Conservation (phyloP, 2,113 vertebrate genomes). For the Desmodus rotundus region DNA sequence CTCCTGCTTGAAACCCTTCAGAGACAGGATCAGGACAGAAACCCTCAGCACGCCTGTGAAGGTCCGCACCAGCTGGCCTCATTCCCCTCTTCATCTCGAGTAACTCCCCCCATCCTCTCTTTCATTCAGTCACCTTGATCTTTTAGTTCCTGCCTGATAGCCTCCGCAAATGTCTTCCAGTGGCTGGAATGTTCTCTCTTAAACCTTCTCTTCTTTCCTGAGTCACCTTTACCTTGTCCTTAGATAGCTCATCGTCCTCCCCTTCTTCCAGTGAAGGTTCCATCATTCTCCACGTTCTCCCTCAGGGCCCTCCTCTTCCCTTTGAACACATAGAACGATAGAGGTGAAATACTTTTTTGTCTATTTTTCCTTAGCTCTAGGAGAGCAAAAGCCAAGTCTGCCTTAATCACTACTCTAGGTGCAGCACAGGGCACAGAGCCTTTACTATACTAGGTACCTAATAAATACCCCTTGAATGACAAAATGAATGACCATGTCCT, state of each 20-base stretch:
- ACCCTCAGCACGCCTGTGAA: not conserved
- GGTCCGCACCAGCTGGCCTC: not conserved
- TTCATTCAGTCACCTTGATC: not conserved
- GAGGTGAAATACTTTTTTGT: not conserved
- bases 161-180: not conserved
- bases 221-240: not conserved
- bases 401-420: not conserved
- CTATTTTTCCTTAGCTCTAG: not conserved
- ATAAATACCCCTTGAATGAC: not conserved
- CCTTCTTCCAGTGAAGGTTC: rapidly evolving
- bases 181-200: not conserved
- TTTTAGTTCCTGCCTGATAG: not conserved
- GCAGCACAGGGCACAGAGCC: not conserved
- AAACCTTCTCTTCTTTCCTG: not conserved
- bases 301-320: not conserved
- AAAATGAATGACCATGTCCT: not conserved
- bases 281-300: not conserved
- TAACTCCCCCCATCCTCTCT: not conserved
- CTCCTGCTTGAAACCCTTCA: not conserved
- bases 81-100: not conserved
- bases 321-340: not conserved
- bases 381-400: not conserved
- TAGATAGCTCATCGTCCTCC: not conserved
- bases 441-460: not conserved
- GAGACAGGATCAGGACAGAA: not conserved